Percentiles rank a stretch among this genome's conserved stretches.
Evolutionary conservation across 2,113 vertebrate species (phyloP).

Genomic region (Chunga burmeisteri): DNA sequence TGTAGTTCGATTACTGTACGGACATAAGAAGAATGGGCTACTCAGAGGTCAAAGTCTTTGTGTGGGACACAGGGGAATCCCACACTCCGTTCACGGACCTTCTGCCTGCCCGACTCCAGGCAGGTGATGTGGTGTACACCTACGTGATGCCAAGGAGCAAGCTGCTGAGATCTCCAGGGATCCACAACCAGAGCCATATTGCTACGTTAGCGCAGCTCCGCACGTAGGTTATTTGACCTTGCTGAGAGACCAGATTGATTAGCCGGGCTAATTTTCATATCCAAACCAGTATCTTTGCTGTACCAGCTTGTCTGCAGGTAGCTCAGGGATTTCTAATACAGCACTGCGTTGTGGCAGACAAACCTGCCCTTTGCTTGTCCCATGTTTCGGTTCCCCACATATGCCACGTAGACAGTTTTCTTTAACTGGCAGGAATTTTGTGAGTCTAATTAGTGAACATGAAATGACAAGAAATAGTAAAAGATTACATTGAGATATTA

Average conservation of each 20-base stretch:
- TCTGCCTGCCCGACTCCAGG: neutral
- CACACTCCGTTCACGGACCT: rapidly evolving
- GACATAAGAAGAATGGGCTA: neutral
- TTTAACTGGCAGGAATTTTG: neutral
- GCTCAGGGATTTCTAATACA: neutral
- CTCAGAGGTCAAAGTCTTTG: neutral
- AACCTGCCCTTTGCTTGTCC: neutral
- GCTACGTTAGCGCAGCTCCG: neutral
- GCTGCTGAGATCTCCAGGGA: neutral
- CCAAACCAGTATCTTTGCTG: neutral
- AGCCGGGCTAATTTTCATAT: neutral
- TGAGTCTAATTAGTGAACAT: neutral
- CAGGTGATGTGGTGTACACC: neutral
- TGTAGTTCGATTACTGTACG: neutral
- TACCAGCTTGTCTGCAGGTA: neutral
- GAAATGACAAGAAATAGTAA: neutral
- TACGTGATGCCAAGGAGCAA: neutral
- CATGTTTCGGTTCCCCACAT: neutral
- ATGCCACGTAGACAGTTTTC: neutral
- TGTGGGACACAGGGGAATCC: neutral
- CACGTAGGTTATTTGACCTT: neutral
- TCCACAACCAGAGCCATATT: neutral
- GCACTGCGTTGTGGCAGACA: neutral
- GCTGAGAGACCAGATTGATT: neutral
- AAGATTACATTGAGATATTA: neutral